A percentile compares a stretch with the other conserved stretches of the same genome.
These are phyloP conservation scores for Pangasius larnaudii DNA, from an alignment of 2,797 vertebrate genomes.

Conservation along the genomic window DNA sequence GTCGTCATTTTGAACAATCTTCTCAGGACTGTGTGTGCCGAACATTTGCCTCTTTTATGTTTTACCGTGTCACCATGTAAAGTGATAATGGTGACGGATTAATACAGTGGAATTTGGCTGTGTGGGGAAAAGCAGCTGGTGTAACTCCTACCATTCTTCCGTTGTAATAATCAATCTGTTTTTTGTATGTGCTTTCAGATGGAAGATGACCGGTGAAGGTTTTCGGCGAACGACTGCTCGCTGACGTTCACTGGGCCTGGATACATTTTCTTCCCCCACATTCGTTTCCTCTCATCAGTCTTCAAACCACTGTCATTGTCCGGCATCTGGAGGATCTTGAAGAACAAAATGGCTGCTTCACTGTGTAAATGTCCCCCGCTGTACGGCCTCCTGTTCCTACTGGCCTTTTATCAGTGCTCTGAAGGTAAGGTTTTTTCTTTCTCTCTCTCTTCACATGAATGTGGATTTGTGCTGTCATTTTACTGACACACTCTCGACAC, in stretches of 20 bases:
- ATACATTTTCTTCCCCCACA: constrained; percentile 42
- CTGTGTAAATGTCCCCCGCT: constrained; percentile 69
- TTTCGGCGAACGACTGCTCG: constrained; percentile 65
- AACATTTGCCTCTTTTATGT: background rate
- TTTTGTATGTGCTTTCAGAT: constrained; percentile 63
- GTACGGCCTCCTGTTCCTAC: constrained; percentile 68
- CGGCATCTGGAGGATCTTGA: constrained; percentile 60
- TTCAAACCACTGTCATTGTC: constrained; percentile 57
- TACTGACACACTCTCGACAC: background rate
- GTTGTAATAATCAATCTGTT: constrained; percentile 10
- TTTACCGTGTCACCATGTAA: background rate
- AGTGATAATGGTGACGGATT: constrained; percentile 24
- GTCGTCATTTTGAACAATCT: background rate
- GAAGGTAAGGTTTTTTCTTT: constrained; percentile 67
- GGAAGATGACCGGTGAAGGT: constrained; percentile 71
- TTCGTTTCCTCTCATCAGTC: constrained; percentile 17
- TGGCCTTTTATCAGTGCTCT: constrained; percentile 69
- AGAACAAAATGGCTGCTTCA: constrained; percentile 72
- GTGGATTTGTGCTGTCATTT: background rate
- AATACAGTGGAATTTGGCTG: background rate
- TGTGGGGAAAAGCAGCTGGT: constrained; percentile 14
- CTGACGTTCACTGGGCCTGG: constrained; percentile 64
- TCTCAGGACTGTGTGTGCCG: background rate
- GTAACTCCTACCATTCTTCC: background rate
- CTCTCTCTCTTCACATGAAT: background rate